Evolutionary conservation across 37 sponge, comb jelly and placozoan species (phyloP), one percentile per base, ranked within the genome.

Genomic region (Mnemiopsis leidyi): DNA sequence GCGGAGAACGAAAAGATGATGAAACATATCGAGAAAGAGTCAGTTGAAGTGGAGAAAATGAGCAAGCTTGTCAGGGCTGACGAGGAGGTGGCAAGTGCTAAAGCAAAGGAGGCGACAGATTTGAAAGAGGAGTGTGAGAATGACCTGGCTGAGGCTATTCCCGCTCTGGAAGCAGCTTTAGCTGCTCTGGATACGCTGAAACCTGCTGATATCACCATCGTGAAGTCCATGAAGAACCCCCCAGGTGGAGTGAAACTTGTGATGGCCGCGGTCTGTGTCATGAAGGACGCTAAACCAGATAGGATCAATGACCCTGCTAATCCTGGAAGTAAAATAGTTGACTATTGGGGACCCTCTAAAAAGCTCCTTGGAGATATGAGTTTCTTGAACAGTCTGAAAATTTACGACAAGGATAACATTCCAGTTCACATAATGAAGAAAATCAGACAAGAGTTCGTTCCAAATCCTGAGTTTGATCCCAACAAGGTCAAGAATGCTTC

Each of bases 291-390:
- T 90, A 98, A 98, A 38, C 96, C 99, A 31, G 99, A 98, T 85
- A 97, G 95, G 76, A 93, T 98, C 76, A 97, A 97, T 69, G 97
- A 98, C 34, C 99, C 99, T n/a, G 94, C 95, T 29, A 94, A 94
- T n/a, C 94, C 97, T 28, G 95, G 95, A 20, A 61, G 95, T 67
- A 96, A 98, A 96, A 96, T 97, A 25, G 83, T 96, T 69, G 99
- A 98, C 83, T 98, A 96, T 93, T 98, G 99, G 99, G 97, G 97
- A 9, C 99, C 99, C n/a, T 95, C 99, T 23, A 98, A 98, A 94
- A 95, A 93, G 76, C 93, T 98, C 16, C 92, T 98, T 0, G 97
- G 96, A 39, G 99, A 98, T 88, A 95, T 98, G 95, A 96, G 94
- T 73, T 98, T 98, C 94, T 93, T 98, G 39, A 96, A 96, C 23